Base-by-base conservation (phyloP, 2,888 invertebrate genomes). In the Drosophila seclusa region DNA sequence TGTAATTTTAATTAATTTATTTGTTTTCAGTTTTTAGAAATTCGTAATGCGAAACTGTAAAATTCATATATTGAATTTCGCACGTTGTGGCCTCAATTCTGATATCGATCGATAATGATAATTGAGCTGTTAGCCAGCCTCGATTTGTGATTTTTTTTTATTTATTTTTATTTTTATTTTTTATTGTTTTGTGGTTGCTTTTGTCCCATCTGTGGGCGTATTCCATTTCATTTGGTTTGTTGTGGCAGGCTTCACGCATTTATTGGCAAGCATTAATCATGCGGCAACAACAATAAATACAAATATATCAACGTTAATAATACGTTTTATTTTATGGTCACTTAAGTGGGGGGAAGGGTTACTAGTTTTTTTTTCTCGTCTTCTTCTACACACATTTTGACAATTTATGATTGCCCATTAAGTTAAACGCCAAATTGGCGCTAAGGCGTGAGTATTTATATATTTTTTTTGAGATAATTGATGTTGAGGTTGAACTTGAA, bases 1-100 rank as follows among this genome's bases (percentile, higher is more conserved):
- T 86, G 85, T 89, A 87, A 77, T 88, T 85, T 85, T 86, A 88
- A 89, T 89, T 85, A 89, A 89, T 86, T 80, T 86, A 72, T 63
- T 86, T 77, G 24, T 2, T 24, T 54, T 49, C 10, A 64, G 38
- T n/a, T 38, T 40, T 65, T 77, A 68, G 83, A 85, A 80, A 68
- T 63, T 64, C 57, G 65, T 73, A 76, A 62, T 45, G 65, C 59
- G 50, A 67, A 74, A 54, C 65, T 72, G 71, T 68, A 69, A 87
- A 85, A 75, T 68, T 54, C 54, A 80, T 68, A 62, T 62, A 49
- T 67, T 16, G 45, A 48, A 79, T 80, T 84, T 85, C 66, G 75
- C 88, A 82, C 74, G 70, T 82, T 84, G 85, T 68, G 87, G 85
- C 88, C 88, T 84, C 70, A 68, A 70, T 76, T 61, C 57, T 13